Evolutionary conservation across 2,113 vertebrate genomes (phyloP).

Genomic region (Antechinus flavipes): DNA sequence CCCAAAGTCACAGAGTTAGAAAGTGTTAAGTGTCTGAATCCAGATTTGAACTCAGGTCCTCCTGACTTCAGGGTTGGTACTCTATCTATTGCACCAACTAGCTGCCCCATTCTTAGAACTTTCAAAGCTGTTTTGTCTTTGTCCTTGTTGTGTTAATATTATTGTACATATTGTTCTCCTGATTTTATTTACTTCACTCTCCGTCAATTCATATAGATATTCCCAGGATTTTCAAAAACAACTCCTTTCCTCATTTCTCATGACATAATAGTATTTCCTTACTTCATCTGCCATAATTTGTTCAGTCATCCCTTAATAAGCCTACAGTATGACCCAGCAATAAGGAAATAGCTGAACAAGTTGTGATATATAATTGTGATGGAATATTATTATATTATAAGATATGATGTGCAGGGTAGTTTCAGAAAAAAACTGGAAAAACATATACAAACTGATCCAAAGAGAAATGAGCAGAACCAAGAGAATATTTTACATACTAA

Average conservation of each 20-base stretch:
- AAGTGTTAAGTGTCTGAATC: too few species aligned
- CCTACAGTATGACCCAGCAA: not conserved
- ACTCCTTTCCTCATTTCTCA: not conserved
- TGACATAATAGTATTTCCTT: not conserved
- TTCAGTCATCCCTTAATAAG: not conserved
- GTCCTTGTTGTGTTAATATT: not conserved
- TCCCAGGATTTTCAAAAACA: not conserved
- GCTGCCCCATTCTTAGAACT: not conserved
- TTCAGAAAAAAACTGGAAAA: not conserved
- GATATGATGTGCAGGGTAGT: not conserved
- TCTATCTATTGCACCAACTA: too few species aligned
- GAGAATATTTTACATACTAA: not conserved
- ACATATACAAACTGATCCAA: not conserved
- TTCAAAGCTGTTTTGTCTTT: not conserved
- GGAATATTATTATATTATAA: not conserved
- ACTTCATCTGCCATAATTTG: not conserved
- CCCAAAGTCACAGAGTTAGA: too few species aligned
- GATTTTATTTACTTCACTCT: not conserved
- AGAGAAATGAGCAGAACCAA: not conserved
- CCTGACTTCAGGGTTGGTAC: too few species aligned
- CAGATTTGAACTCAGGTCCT: too few species aligned
- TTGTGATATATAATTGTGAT: not conserved
- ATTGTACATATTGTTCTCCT: not conserved
- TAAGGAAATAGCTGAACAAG: not conserved
- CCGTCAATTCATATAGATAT: not conserved